phyloP scores from a whole-genome alignment of 2,113 vertebrate species.

The Megatriorchis doriae region DNA sequence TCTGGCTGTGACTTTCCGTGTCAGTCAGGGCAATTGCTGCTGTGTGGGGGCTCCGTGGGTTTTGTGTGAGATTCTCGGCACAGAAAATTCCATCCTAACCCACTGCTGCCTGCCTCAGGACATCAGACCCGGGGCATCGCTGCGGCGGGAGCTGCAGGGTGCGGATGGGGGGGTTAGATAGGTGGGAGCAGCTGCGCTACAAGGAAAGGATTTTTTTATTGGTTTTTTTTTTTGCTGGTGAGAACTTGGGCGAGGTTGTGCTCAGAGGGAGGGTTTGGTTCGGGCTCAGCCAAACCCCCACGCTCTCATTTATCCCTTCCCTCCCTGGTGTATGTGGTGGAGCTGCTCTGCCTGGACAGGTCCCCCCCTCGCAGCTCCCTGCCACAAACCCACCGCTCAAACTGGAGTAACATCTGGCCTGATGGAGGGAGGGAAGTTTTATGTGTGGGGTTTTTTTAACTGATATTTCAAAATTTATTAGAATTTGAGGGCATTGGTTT shows the following conservation, averaged over 20 bases:
- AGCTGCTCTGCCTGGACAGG: background rate
- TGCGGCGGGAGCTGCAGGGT: background rate
- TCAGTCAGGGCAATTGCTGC: background rate
- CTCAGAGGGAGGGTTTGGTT: too few relatives aligned
- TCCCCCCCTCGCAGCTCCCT: background rate
- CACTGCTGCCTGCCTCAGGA: background rate
- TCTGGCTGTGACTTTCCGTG: background rate
- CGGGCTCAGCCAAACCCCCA: background rate
- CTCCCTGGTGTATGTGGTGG: fast-evolving
- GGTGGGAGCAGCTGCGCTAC: background rate
- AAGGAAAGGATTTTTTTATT: background rate
- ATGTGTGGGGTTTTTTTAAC: too few relatives aligned
- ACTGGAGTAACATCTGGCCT: fast-evolving
- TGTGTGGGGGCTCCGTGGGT: background rate
- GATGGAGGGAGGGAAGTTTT: background rate
- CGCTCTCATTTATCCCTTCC: fast-evolving
- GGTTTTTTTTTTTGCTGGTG: too few relatives aligned
- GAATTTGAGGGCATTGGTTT: background rate
- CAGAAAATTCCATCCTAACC: background rate
- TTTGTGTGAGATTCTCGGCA: background rate
- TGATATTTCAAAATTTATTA: background rate
- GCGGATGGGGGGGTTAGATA: fast-evolving
- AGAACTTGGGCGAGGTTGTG: background rate
- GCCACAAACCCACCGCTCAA: background rate
- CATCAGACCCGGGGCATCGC: background rate